Percentiles rank a stretch among this genome's conserved stretches.
Conservation (phyloP, 2,113 vertebrate genomes). For the Suricata suricatta region DNA sequence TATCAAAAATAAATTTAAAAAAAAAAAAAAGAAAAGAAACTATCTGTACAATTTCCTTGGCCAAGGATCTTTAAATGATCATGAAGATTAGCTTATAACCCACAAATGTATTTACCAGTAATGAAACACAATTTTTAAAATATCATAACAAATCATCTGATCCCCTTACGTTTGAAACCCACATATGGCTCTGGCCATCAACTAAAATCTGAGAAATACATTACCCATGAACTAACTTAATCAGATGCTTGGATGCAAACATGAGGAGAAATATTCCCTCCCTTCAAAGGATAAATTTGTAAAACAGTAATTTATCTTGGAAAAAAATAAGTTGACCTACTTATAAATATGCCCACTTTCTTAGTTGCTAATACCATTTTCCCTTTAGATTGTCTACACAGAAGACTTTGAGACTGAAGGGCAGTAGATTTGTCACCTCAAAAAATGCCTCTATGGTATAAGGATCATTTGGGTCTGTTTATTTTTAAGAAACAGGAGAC, state of each 20-base stretch:
- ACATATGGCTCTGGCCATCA: background rate
- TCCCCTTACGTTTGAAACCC: background rate
- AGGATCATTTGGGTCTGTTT: background rate
- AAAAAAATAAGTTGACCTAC: background rate
- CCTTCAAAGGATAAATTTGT: background rate
- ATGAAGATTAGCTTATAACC: background rate
- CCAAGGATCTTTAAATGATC: constrained; percentile 33
- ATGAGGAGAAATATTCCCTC: background rate
- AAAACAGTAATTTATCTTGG: background rate
- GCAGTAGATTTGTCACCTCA: background rate
- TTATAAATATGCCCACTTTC: background rate
- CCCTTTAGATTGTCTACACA: background rate
- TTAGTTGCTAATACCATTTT: background rate
- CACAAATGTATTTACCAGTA: constrained; percentile 14
- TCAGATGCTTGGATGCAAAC: background rate
- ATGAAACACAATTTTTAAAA: constrained; percentile 22
- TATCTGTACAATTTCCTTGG: background rate
- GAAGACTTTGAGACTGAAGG: background rate
- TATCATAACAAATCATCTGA: constrained; percentile 25
- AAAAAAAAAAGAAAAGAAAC: too few species aligned
- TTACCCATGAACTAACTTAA: constrained; percentile 15
- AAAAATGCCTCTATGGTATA: background rate
- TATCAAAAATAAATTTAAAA: too few species aligned
- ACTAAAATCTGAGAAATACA: constrained; percentile 23
- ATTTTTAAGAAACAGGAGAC: background rate